Evolutionary conservation across 2,113 vertebrate species (phyloP), one percentile per base, ranked within the genome.

Genomic region (Podocnemis expansa): DNA sequence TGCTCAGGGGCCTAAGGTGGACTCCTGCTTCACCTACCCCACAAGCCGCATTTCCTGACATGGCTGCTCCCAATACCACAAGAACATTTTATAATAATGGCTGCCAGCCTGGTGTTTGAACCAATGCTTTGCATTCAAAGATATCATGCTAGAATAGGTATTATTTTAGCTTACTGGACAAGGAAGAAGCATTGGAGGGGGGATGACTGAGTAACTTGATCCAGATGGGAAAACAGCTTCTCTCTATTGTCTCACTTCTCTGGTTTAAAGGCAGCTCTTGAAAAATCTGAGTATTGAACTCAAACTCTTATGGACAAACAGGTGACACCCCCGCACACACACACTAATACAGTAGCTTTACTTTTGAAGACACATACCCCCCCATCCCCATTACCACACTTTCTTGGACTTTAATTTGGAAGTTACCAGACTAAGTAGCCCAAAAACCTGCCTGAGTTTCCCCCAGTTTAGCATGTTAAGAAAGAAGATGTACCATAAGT

Each of bases 311-410:
- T 21, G 12, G 67, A 51, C 87, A 78, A 89, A 94, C 4, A 22
- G 60, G 88, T 2, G 25, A 85, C 78, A n/a, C n/a, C n/a, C n/a
- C n/a, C n/a, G n/a, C n/a, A n/a, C n/a, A n/a, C n/a, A 54, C 79
- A 43, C 87, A 90, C 82, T 87, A 45, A 56, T 93, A 93, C 93
- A 93, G 81, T 92, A 94, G 82, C 84, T 78, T 91, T 93, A 80
- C 17, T 63, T 63, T 63, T 63, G 58, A 63, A 63, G 31, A 29
- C 29, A 29, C 14, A 4, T 21, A 5, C n/a, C 5, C 5, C 27
- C 56, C 27, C 21, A n/a, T n/a, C n/a, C n/a, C n/a, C n/a, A n/a
- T n/a, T n/a, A n/a, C n/a, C n/a, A n/a, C 21, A 41, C 67, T 10
- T 24, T 38, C 67, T 25, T 75, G 41, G 9, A 10, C 38, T n/a